Percentiles rank a stretch among this genome's conserved stretches.
These are phyloP conservation scores for Anastrepha obliqua DNA, from an alignment of 1,140 invertebrate species.

Conservation along the genomic window DNA sequence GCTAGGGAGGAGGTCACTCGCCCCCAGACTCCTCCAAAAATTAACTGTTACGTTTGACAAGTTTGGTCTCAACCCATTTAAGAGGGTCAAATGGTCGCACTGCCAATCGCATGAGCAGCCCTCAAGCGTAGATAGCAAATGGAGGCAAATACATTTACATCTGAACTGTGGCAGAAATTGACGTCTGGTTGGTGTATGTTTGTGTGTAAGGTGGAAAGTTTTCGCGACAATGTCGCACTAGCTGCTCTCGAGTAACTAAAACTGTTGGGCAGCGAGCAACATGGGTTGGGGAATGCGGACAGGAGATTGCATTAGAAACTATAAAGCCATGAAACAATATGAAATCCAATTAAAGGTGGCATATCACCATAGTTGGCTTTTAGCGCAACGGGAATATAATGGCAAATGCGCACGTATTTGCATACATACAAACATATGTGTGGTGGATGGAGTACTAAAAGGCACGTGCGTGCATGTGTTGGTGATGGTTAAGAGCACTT, in stretches of 20 bases:
- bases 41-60: slow-evolving; percentile 69
- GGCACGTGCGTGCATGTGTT: not conserved
- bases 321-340: slow-evolving; percentile 51
- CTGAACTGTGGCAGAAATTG: not conserved
- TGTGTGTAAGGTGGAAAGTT: not conserved
- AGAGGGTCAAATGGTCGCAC: slow-evolving; percentile 58
- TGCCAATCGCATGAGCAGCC: slow-evolving; percentile 57
- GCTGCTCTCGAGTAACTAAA: not conserved
- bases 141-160: slow-evolving; percentile 26
- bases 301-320: slow-evolving; percentile 48
- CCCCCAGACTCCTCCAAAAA: slow-evolving; percentile 60
- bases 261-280: not conserved
- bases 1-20: not conserved
- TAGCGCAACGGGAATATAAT: slow-evolving; percentile 61
- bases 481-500: slow-evolving; percentile 48
- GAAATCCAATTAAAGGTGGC: slow-evolving; percentile 73
- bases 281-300: not conserved
- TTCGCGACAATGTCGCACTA: slow-evolving; percentile 1
- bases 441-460: not conserved
- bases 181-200: not conserved
- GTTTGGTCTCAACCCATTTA: not conserved
- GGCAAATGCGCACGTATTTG: not conserved
- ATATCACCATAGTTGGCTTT: slow-evolving; percentile 68
- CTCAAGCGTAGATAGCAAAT: slow-evolving; percentile 57
- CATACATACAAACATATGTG: not conserved